These are phyloP conservation scores for Harpalus rufipes DNA, from an alignment of 2,888 invertebrate genomes.

Conservation along the genomic window DNA sequence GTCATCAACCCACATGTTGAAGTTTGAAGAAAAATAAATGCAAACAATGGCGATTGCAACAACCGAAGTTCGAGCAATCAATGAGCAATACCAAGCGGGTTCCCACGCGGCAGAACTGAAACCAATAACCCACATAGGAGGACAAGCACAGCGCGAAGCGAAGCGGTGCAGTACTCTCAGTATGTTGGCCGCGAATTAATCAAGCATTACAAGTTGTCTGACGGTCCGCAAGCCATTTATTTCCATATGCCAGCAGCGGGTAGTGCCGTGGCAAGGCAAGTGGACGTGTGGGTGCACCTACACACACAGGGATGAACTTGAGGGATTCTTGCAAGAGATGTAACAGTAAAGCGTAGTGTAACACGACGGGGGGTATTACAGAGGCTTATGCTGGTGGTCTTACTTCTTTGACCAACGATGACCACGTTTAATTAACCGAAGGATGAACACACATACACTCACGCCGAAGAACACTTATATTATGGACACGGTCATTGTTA, in stretches of 20 bases:
- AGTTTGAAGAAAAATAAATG: slow-evolving; percentile 22
- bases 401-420: no score
- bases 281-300: slow-evolving; percentile 25
- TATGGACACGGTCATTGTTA: no score
- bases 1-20: slow-evolving; percentile 39
- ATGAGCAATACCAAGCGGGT: slow-evolving; percentile 24
- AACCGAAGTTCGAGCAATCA: slow-evolving; percentile 36
- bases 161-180: neutral
- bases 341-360: no score
- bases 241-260: neutral
- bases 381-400: no score
- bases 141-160: slow-evolving; percentile 10
- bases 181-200: slow-evolving; percentile 36
- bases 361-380: no score
- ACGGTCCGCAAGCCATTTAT: slow-evolving; percentile 25
- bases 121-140: slow-evolving; percentile 49
- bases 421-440: no score
- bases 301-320: neutral
- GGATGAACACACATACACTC: no score
- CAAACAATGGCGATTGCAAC: slow-evolving; percentile 38
- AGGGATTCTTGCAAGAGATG: neutral
- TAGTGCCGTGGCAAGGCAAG: neutral
- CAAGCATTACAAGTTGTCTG: slow-evolving; percentile 31
- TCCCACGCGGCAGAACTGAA: slow-evolving; percentile 42
- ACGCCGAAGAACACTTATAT: no score